A percentile compares a stretch with the other conserved stretches of the same genome.
Conservation (phyloP, 2,797 vertebrate species). For the Anisognathus igniventris region DNA sequence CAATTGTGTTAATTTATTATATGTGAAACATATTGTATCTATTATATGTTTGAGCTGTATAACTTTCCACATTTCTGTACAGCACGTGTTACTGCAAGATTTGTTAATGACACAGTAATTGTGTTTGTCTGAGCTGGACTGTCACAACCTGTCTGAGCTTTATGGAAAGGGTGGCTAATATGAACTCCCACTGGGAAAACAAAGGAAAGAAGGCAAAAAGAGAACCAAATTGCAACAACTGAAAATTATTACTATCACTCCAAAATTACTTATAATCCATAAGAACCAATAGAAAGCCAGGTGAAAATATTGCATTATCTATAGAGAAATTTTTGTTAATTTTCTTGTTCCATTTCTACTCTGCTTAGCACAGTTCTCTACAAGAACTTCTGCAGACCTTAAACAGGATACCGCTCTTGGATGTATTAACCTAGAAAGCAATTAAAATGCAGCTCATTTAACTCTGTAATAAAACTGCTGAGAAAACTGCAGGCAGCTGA, state of each 20-base stretch:
- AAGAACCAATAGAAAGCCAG: neutral
- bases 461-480: neutral
- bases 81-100: neutral
- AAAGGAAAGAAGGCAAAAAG: neutral
- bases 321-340: neutral
- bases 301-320: neutral
- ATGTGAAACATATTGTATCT: neutral
- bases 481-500: neutral
- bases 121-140: neutral
- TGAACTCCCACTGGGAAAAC: neutral
- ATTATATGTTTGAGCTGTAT: neutral
- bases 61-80: neutral
- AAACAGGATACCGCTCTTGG: neutral
- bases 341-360: neutral
- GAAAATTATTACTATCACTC: neutral
- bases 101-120: neutral
- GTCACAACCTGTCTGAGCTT: neutral
- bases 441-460: neutral
- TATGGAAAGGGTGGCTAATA: neutral
- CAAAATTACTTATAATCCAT: neutral
- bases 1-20: neutral
- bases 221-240: neutral
- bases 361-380: neutral
- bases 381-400: neutral
- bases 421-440: neutral